Evolutionary conservation across 37 sponge, comb jelly and placozoan species (phyloP), one percentile per base, ranked within the genome.

Genomic region (Amphimedon queenslandica): DNA sequence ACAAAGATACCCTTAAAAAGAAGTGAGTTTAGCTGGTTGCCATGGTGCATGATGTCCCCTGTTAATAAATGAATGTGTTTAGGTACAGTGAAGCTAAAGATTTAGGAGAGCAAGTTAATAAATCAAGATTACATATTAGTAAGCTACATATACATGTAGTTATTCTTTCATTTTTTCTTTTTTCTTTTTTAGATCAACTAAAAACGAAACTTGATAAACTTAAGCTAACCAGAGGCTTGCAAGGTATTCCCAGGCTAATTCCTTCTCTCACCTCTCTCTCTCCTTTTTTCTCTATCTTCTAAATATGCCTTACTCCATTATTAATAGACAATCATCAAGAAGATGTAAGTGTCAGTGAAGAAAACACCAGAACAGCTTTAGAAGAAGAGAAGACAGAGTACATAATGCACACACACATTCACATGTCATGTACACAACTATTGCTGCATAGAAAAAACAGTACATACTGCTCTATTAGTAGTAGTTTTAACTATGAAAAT

Each of bases 81-180:
- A 92, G 95, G 51, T 94, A 91, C 71, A 67, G 83, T 0, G 96
- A 98, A 34, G 99, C 99, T 3, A 98, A 94, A 72, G 80, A 67
- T 23, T 67, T 95, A 37, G 99, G 99, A 36, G 96, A 95, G 66
- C 28, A 36, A 28, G 95, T 98, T 2, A 94, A 98, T 51, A 67
- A 60, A 47, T 74, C 77, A 30, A 39, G 96, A 32, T 67, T 79
- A 55, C 58, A n/a, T 33, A 92, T 98, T 65, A 98, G 96, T 93
- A 38, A 94, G 96, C 42, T 27, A 51, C 29, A 40, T 65, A 27
- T 77, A 67, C 36, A n/a, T 73, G 57, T 73, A 25, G 6, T 4
- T 66, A 30, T 25, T 60, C 24, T 24, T 16, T 10, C 24, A 20
- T 58, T 16, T 53, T 6, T 16, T 5, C 69, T n/a, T 69, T 27